phyloP scores from a whole-genome alignment of 2,888 invertebrate genomes.

The Leptinotarsa haldemani region DNA sequence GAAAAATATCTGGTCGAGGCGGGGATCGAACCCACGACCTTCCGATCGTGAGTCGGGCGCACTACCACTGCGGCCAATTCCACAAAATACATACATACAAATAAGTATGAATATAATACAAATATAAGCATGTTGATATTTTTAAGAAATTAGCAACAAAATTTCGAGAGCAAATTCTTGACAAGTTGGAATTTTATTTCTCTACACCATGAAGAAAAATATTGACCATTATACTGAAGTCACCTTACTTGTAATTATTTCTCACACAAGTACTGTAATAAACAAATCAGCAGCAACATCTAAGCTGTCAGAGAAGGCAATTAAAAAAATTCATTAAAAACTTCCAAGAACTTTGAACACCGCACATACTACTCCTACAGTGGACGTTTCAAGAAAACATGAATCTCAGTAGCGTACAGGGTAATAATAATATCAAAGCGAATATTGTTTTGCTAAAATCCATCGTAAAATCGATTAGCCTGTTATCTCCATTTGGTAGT shows the following conservation, averaged over 20 bases:
- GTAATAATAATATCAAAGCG: neutral
- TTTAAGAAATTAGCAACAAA: neutral
- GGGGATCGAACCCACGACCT: too few relatives aligned
- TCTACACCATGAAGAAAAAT: neutral
- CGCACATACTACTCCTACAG: neutral
- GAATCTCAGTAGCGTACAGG: neutral
- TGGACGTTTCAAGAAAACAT: neutral
- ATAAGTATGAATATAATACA: too few relatives aligned
- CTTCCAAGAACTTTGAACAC: slow-evolving; percentile 13
- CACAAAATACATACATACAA: too few relatives aligned
- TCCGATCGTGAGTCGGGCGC: too few relatives aligned
- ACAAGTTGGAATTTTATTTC: neutral
- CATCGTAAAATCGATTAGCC: neutral
- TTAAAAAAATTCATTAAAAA: slow-evolving; percentile 26
- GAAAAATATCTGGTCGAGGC: too few relatives aligned
- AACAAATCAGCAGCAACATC: slow-evolving; percentile 24
- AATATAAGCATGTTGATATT: too few relatives aligned
- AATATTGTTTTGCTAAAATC: neutral
- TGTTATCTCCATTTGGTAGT: neutral
- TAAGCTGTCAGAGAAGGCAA: slow-evolving; percentile 20
- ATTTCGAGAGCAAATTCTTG: neutral
- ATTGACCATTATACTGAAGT: slow-evolving; percentile 2
- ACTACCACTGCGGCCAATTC: too few relatives aligned
- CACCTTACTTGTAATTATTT: slow-evolving; percentile 18
- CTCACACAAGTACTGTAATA: slow-evolving; percentile 24